These are phyloP conservation scores for Amazona guildingii DNA, from an alignment of 2,113 vertebrate species.

Conservation along the genomic window DNA sequence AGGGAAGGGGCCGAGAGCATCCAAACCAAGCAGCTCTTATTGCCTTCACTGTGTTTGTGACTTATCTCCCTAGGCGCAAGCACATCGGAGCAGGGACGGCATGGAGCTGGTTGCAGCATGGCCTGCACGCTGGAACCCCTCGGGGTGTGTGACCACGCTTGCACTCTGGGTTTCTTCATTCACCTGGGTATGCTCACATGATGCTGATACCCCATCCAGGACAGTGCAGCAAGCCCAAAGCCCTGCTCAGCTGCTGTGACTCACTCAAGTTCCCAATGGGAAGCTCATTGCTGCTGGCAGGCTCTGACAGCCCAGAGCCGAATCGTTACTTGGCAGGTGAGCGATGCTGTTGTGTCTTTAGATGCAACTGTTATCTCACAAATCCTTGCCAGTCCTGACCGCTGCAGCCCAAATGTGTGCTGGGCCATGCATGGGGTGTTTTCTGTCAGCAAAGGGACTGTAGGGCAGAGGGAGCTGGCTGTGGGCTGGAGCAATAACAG, in stretches of 20 bases:
- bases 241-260: neutral
- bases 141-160: fast-evolving
- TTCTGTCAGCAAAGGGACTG: neutral
- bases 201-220: neutral
- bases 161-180: neutral
- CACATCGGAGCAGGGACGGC: fast-evolving
- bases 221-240: neutral
- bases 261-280: neutral
- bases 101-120: neutral
- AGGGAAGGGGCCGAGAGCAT: neutral
- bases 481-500: neutral
- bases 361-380: neutral
- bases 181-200: fast-evolving
- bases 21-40: neutral
- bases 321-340: neutral
- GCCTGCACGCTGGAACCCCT: neutral
- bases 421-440: neutral
- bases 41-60: neutral
- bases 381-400: neutral
- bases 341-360: neutral
- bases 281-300: neutral
- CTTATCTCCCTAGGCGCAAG: neutral
- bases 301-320: neutral
- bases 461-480: neutral
- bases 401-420: neutral